Conservation (phyloP, 2,888 invertebrate genomes). For the Protonemura montana region DNA sequence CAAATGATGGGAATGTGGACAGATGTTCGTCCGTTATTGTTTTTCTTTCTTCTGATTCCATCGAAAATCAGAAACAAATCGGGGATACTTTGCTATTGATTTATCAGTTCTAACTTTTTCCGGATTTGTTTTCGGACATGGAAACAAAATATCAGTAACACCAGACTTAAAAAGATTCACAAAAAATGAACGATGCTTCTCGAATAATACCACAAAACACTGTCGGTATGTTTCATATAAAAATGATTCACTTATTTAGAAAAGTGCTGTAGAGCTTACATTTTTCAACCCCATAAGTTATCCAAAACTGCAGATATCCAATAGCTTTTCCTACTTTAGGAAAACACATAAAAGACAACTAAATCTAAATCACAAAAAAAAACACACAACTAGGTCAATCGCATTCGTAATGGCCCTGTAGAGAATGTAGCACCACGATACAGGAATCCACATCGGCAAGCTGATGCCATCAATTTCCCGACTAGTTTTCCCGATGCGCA, state of each 20-base stretch:
- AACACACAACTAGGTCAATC: background rate
- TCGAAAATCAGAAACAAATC: background rate
- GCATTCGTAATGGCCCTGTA: background rate
- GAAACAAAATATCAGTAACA: background rate
- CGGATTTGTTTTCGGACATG: background rate
- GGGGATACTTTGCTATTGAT: background rate
- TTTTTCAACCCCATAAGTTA: background rate
- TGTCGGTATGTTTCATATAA: too few species aligned
- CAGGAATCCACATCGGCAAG: background rate
- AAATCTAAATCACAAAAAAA: background rate
- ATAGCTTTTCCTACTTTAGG: background rate
- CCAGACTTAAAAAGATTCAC: background rate
- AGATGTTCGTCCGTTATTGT: background rate
- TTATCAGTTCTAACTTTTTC: background rate
- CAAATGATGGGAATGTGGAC: background rate
- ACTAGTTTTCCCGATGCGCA: background rate
- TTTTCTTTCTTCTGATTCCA: background rate
- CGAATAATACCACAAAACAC: too few species aligned
- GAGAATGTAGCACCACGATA: background rate
- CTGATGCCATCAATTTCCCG: background rate
- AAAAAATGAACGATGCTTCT: background rate
- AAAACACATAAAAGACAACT: background rate
- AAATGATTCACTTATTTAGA: too few species aligned
- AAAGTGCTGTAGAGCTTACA: background rate
- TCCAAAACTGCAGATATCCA: background rate